phyloP scores from a whole-genome alignment of 2,888 invertebrate genomes.

The Parelbella ahira region DNA sequence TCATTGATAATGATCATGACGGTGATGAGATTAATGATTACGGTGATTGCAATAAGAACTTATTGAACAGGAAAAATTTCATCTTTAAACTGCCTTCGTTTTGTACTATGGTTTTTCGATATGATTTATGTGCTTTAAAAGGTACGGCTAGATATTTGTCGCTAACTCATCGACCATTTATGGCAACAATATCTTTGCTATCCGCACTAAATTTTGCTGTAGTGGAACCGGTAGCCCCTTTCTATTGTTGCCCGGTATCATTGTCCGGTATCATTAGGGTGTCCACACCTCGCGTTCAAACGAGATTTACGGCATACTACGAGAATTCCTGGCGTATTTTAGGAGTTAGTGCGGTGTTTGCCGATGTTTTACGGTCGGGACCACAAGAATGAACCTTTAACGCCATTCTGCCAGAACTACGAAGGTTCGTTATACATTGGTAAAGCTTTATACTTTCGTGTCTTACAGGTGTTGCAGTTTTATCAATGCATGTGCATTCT shows the following conservation, averaged over 20 bases:
- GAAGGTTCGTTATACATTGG: too few relatives aligned
- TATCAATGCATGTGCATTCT: too few relatives aligned
- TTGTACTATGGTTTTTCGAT: too few relatives aligned
- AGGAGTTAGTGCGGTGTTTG: constrained; percentile 2
- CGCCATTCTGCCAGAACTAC: background rate
- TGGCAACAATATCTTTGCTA: background rate
- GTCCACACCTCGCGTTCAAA: constrained; percentile 22
- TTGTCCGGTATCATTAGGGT: constrained; percentile 23
- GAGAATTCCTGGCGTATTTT: constrained; percentile 16
- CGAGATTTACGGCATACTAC: constrained; percentile 21
- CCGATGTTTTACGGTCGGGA: constrained; percentile 1
- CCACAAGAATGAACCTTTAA: background rate
- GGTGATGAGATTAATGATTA: too few relatives aligned
- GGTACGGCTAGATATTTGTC: too few relatives aligned
- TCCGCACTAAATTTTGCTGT: constrained; percentile 1
- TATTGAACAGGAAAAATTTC: too few relatives aligned
- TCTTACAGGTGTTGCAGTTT: too few relatives aligned
- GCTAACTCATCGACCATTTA: background rate
- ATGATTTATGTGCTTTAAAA: too few relatives aligned
- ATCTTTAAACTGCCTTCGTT: too few relatives aligned
- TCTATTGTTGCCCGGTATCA: constrained; percentile 17
- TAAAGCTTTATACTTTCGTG: too few relatives aligned
- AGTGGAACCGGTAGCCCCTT: background rate
- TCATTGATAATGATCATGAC: too few relatives aligned
- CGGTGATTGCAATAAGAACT: too few relatives aligned